Evolutionary conservation across 2,113 vertebrate species (phyloP), one percentile per base, ranked within the genome.

Genomic region (Anser brachyrhynchus): DNA sequence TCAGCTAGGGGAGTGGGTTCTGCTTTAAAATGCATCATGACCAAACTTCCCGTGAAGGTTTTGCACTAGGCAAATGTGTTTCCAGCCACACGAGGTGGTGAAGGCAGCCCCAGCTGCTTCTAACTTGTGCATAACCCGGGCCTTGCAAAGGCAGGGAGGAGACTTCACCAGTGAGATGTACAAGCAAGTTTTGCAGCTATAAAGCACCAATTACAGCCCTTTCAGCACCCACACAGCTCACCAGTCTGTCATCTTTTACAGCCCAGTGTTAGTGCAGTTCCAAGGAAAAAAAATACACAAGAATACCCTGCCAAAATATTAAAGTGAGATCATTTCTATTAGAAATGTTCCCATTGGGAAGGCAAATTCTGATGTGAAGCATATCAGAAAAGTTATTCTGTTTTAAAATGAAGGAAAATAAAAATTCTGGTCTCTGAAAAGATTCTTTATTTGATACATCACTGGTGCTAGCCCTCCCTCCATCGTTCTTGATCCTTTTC

Each of bases 301-400:
- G 86, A 78, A 89, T 84, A 92, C 18, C 69, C 89, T 94, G 92
- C 76, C 83, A 96, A 92, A 90, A 72, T 41, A 86, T 54, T 65
- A 23, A 84, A 92, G 70, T 90, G 83, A 92, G 83, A 41, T 92
- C 35, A 94, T 78, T 90, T 64, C 83, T 88, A 11, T 69, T 74
- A 77, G 92, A 86, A 95, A 91, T 16, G 29, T 62, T 86, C 94
- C 88, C 69, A 4, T 25, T 58, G 49, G 81, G 61, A 79, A 88
- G 78, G 85, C 59, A 90, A 77, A 90, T 85, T 79, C 66, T 62
- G 46, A 69, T 54, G 35, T 33, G 90, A 61, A 87, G 67, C 65
- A 61, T 95, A 95, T 84, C 54, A 78, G 52, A 72, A 74, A 76
- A 86, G 55, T 33, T 76, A 51, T 57, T 94, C 93, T 90, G 29